These are phyloP conservation scores for Trachurus trachurus DNA, from an alignment of 2,797 vertebrate species.

Conservation along the genomic window DNA sequence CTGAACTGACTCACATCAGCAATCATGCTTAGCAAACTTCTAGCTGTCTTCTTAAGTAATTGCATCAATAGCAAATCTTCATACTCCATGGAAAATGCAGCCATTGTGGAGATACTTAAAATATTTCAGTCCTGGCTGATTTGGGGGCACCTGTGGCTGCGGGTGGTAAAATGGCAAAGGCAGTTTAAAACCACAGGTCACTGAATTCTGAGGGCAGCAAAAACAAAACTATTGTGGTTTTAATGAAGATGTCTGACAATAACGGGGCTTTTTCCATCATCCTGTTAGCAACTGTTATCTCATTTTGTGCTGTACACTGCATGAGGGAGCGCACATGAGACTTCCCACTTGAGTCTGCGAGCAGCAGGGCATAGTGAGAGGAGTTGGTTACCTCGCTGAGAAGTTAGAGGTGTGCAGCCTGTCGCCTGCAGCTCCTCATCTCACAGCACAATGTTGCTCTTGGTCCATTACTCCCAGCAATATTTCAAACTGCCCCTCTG, in stretches of 20 bases:
- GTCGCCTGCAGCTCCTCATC: too few species aligned
- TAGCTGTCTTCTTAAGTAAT: not conserved
- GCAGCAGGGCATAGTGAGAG: not conserved
- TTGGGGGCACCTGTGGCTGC: too few species aligned
- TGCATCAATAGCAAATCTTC: not conserved
- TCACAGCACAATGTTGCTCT: not conserved
- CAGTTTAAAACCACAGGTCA: not conserved
- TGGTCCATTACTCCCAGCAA: not conserved
- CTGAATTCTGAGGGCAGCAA: not conserved
- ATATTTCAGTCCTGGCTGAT: too few species aligned
- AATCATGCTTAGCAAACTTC: conserved; percentile 10
- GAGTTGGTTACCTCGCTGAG: not conserved
- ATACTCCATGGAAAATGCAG: not conserved
- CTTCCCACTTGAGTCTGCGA: not conserved
- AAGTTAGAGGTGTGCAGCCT: not conserved
- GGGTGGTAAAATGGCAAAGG: too few species aligned
- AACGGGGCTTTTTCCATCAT: too few species aligned
- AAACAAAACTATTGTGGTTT: too few species aligned
- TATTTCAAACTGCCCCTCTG: not conserved
- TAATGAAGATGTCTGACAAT: too few species aligned
- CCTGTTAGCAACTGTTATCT: not conserved
- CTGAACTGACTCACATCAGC: conserved; percentile 25
- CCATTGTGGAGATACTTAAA: not conserved
- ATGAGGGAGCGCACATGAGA: not conserved
- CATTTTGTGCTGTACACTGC: too few species aligned